Evolutionary conservation across 2,888 invertebrate genomes (phyloP).

Genomic region (Spilosoma lubricipeda): DNA sequence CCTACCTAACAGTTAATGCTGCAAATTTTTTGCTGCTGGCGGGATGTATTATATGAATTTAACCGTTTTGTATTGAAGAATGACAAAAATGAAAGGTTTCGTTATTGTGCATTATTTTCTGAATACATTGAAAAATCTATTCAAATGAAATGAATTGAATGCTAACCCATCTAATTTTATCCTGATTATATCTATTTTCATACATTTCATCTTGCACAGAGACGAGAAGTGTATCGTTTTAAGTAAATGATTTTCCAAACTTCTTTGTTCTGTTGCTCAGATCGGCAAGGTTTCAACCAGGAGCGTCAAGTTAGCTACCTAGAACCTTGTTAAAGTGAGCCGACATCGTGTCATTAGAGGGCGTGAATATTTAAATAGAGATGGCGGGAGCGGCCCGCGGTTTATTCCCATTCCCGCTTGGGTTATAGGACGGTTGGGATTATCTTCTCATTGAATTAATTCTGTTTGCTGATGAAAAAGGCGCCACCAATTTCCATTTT

Average conservation of each 20-base stretch:
- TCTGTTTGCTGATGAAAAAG: constrained; percentile 73
- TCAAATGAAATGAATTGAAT: constrained; percentile 6
- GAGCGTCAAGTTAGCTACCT: constrained; percentile 55
- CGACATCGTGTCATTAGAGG: constrained; percentile 80
- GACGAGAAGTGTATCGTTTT: constrained; percentile 41
- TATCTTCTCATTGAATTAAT: constrained; percentile 79
- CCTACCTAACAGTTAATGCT: neutral
- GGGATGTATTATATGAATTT: neutral
- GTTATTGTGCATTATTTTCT: neutral
- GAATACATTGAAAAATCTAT: neutral
- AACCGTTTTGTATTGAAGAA: neutral
- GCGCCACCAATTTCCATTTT: constrained; percentile 59
- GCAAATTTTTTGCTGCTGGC: neutral
- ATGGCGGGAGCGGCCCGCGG: constrained; percentile 72
- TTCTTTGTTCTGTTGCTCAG: constrained; percentile 41
- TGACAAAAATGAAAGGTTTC: neutral
- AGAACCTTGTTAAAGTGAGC: constrained; percentile 72
- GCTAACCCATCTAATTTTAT: constrained; percentile 10
- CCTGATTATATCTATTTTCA: constrained; percentile 15
- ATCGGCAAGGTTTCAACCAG: constrained; percentile 51
- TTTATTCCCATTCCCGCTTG: constrained; percentile 68
- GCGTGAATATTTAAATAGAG: constrained; percentile 82
- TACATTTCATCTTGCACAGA: constrained; percentile 31
- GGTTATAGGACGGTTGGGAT: constrained; percentile 74
- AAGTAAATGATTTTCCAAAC: constrained; percentile 45